Base-by-base conservation (phyloP, 2,888 invertebrate species). In the Drosophila picticornis region DNA sequence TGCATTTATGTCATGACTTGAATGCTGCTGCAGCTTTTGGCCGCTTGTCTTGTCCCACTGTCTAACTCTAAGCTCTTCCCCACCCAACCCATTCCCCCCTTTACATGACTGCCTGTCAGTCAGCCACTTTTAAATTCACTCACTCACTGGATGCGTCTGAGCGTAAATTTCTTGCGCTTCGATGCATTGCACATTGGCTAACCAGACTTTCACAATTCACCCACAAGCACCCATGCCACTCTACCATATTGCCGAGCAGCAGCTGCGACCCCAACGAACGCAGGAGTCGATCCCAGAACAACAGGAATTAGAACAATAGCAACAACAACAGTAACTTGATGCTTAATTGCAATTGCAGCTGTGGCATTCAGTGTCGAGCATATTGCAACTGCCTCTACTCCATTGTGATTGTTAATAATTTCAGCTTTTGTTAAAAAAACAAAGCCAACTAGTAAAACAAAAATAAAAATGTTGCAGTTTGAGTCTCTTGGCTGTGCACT, bases 391-490 rank as follows among this genome's bases (percentile, higher is more conserved):
- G 77, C 65, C 51, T 69, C 57, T 48, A 29, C 27, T 69, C 57
- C 66, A 77, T 85, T 85, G 83, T 85, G 65, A 86, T 82, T 83
- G 84, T 78, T 88, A 78, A 88, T 85, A 86, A 86, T 86, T 83
- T 88, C 53, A 55, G 75, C 72, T 70, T 79, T 83, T 81, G 74
- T 79, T 43, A 19, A 50, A 70, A 50, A 50, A 34, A 25, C 13
- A 43, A 27, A 16, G 25, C 16, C 25, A 46, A 22, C 31, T 55
- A 46, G 36, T 13, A 56, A 36, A 50, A 7, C 25, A 56, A 34
- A 56, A 34, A 16, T 22, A 13, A n/a, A 48, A 16, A 57, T 6
- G 1, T 22, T 22, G 22, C 22, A 22, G 16, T 5, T 9, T 11
- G 2, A 16, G 31, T 1, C 2, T 32, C 2, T 6, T 13, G 9